phyloP scores from a whole-genome alignment of 2,888 invertebrate genomes.

The Bhutanitis thaidina region DNA sequence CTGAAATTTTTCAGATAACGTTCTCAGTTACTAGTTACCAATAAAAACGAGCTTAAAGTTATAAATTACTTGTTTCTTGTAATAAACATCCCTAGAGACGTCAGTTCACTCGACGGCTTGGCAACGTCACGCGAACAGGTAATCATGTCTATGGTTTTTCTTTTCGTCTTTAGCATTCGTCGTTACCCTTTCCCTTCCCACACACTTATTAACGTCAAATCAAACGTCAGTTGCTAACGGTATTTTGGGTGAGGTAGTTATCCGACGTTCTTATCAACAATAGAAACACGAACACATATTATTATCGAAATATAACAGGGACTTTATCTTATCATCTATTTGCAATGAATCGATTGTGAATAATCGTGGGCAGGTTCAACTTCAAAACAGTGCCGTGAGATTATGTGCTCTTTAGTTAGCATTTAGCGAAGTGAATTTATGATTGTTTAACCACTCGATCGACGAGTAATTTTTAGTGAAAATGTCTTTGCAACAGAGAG shows the following conservation, averaged over 20 bases:
- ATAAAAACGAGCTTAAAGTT: too few species aligned
- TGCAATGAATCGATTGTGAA: conserved; percentile 46
- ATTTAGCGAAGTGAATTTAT: conserved; percentile 25
- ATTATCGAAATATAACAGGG: conserved; percentile 29
- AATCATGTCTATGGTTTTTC: too few species aligned
- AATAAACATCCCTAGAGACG: conserved; percentile 13
- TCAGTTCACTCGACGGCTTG: too few species aligned
- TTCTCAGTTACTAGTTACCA: too few species aligned
- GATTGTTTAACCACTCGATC: conserved; percentile 29
- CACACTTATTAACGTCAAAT: too few species aligned
- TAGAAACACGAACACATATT: conserved; percentile 29
- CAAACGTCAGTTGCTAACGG: conserved; percentile 38
- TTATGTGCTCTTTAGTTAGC: conserved; percentile 33
- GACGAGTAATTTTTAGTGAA: conserved; percentile 40
- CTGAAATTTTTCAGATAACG: too few species aligned
- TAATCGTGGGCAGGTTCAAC: conserved; percentile 32
- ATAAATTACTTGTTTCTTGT: too few species aligned
- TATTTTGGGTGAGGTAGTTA: conserved; percentile 24
- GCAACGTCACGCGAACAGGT: too few species aligned
- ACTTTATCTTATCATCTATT: conserved; percentile 48
- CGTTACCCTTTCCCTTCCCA: too few species aligned
- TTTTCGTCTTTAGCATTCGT: too few species aligned
- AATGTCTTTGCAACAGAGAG: conserved; percentile 62
- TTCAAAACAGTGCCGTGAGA: conserved; percentile 28
- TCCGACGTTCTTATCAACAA: conserved; percentile 24